A percentile compares a stretch with the other conserved stretches of the same genome.
These are phyloP conservation scores for Leguminivora glycinivorella DNA, from an alignment of 1,140 invertebrate genomes.

Conservation along the genomic window DNA sequence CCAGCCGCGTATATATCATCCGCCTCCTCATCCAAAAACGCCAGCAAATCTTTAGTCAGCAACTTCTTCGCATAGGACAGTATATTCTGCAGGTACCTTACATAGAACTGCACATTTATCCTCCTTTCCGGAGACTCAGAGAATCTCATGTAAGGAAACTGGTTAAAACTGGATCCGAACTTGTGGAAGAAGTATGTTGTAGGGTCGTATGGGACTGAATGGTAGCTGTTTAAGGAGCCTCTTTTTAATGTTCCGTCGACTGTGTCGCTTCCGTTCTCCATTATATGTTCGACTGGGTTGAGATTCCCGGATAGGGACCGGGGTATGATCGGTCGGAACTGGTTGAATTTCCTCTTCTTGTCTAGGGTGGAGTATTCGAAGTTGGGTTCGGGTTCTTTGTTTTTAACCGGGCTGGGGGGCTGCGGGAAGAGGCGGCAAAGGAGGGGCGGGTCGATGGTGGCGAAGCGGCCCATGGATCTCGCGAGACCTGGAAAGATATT, in stretches of 20 bases:
- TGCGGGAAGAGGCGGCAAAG: conserved; percentile 92
- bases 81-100: conserved; percentile 88
- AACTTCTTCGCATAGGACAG: conserved; percentile 91
- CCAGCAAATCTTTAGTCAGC: conserved; percentile 91
- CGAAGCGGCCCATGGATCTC: conserved; percentile 92
- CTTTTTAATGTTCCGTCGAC: conserved; percentile 74
- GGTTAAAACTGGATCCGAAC: conserved; percentile 95
- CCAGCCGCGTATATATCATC: conserved; percentile 85
- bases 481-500: conserved; percentile 79
- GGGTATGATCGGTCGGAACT: conserved; percentile 92
- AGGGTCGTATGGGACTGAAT: conserved; percentile 87
- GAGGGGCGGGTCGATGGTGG: conserved; percentile 86
- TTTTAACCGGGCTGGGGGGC: conserved; percentile 82
- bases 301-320: conserved; percentile 93
- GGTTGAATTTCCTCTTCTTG: conserved; percentile 83
- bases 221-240: conserved; percentile 82
- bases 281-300: conserved; percentile 75
- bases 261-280: conserved; percentile 70
- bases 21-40: conserved; percentile 90
- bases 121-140: conserved; percentile 84
- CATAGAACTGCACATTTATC: conserved; percentile 82
- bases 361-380: conserved; percentile 74
- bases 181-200: conserved; percentile 93
- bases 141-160: conserved; percentile 89
- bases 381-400: conserved; percentile 69